Evolutionary conservation across 2,113 vertebrate genomes (phyloP).

Genomic region (Natator depressus): DNA sequence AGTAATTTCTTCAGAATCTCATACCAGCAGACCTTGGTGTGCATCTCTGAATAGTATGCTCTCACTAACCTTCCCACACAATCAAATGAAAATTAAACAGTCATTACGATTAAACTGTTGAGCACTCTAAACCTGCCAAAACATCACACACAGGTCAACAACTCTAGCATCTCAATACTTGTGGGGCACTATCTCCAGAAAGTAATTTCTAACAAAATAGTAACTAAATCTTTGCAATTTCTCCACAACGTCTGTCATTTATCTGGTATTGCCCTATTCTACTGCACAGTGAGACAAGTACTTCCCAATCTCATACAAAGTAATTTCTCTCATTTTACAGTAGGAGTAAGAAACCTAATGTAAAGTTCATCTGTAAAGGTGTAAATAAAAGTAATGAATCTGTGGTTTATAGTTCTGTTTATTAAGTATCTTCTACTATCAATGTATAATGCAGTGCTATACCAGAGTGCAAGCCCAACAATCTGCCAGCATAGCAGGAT

Average conservation of each 20-base stretch:
- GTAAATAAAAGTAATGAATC: background rate
- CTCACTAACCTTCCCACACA: background rate
- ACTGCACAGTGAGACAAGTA: background rate
- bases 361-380: background rate
- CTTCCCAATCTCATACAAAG: background rate
- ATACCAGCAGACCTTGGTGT: background rate
- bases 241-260: background rate
- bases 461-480: background rate
- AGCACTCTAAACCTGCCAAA: background rate
- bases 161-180: background rate
- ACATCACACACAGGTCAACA: background rate
- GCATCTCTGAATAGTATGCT: background rate
- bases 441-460: background rate
- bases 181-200: background rate
- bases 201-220: background rate
- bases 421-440: background rate
- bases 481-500: background rate
- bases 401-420: slow-evolving; percentile 24
- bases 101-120: background rate
- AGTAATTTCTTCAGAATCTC: background rate
- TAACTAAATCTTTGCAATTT: background rate
- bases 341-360: background rate
- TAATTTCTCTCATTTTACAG: background rate
- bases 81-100: background rate
- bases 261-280: background rate